These are phyloP conservation scores for Chiloscyllium punctatum DNA, from an alignment of 2,797 vertebrate species.

Conservation along the genomic window DNA sequence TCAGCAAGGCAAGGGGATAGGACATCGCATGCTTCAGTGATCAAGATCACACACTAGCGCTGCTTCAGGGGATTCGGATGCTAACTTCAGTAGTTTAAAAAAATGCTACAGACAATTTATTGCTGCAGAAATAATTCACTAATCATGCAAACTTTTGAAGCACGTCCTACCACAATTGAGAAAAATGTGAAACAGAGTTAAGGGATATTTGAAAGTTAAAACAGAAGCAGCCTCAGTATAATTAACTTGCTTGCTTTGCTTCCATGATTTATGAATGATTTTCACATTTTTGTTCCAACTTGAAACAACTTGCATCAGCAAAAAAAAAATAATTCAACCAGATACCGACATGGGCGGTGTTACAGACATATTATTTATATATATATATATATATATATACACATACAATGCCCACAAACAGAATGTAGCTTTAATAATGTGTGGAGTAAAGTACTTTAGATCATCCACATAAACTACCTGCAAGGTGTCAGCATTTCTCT, in stretches of 20 bases:
- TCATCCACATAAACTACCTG: background rate
- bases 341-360: background rate
- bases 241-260: background rate
- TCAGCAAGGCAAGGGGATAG: background rate
- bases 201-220: background rate
- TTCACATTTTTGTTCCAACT: background rate
- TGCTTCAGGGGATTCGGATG: background rate
- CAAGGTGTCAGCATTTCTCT: background rate
- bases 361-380: background rate
- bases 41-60: background rate
- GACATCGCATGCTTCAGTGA: background rate
- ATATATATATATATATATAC: no score
- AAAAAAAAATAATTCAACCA: background rate
- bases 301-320: constrained; percentile 10
- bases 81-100: background rate
- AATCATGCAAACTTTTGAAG: background rate
- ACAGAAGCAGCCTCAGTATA: background rate
- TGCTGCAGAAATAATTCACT: background rate
- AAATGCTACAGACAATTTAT: background rate
- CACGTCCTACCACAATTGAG: background rate
- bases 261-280: constrained; percentile 17
- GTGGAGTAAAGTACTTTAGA: background rate
- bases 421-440: background rate
- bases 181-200: background rate
- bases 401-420: background rate